Percentiles rank a stretch among this genome's conserved stretches.
Conservation (phyloP, 2,888 invertebrate genomes). For the Philopedon plagiatum region DNA sequence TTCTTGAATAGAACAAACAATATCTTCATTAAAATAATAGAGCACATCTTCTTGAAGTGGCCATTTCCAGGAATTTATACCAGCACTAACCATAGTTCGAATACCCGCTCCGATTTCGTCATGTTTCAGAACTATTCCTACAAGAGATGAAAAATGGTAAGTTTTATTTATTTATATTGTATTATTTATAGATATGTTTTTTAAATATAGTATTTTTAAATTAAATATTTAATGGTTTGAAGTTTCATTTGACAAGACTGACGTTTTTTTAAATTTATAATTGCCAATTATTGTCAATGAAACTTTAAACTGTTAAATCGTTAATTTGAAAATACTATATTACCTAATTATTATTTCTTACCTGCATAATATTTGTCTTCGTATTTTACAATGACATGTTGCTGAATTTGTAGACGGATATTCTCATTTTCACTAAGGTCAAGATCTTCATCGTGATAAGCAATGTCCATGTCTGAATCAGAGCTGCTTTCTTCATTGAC, state of each 20-base stretch:
- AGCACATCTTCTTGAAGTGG: conserved; percentile 36
- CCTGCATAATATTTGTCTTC: conserved; percentile 24
- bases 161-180: neutral
- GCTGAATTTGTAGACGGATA: neutral
- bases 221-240: too few species aligned
- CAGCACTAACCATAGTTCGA: conserved; percentile 37
- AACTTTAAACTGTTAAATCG: too few species aligned
- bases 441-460: conserved; percentile 14
- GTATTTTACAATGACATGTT: conserved; percentile 28
- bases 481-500: conserved; percentile 2
- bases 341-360: conserved; percentile 2
- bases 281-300: too few species aligned
- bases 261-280: too few species aligned
- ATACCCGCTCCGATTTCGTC: conserved; percentile 29
- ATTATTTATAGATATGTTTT: too few species aligned
- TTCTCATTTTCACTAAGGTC: conserved; percentile 15
- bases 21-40: conserved; percentile 44
- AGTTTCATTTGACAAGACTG: too few species aligned
- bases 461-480: neutral
- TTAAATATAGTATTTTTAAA: too few species aligned
- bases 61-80: conserved; percentile 32
- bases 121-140: conserved; percentile 21
- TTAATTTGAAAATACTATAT: too few species aligned
- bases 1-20: conserved; percentile 17
- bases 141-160: conserved; percentile 8